Conservation (phyloP, 2,797 vertebrate genomes). For the Lates japonicus region DNA sequence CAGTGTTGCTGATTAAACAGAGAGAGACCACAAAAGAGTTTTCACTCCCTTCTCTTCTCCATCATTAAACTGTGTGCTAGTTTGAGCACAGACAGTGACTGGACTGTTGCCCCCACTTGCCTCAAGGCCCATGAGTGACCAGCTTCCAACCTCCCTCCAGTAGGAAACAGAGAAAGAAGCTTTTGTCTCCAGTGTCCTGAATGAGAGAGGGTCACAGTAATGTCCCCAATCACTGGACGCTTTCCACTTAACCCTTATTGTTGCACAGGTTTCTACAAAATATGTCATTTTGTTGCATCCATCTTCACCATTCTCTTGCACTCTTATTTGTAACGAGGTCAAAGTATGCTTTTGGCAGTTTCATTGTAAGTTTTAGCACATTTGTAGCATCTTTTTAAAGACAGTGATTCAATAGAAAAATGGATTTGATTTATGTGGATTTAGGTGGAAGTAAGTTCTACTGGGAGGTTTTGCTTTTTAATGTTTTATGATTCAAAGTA, state of each 20-base stretch:
- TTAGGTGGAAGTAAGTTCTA: not conserved
- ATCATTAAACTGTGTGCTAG: conserved; percentile 76
- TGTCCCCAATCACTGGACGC: conserved; percentile 47
- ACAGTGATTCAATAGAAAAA: not conserved
- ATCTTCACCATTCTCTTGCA: not conserved
- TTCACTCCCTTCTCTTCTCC: conserved; percentile 34
- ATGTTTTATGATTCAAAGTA: conserved; percentile 7
- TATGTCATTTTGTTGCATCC: conserved; percentile 20
- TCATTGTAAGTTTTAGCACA: conserved; percentile 4
- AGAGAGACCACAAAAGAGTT: conserved; percentile 46
- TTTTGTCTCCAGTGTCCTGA: conserved; percentile 69
- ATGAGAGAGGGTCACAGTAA: conserved; percentile 59
- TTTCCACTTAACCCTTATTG: conserved; percentile 33
- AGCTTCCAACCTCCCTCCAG: conserved; percentile 66
- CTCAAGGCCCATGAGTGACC: too few species aligned
- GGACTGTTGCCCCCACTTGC: too few species aligned
- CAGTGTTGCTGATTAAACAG: conserved; percentile 51
- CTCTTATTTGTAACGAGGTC: conserved; percentile 35
- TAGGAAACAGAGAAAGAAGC: conserved; percentile 62
- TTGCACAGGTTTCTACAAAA: conserved; percentile 33
- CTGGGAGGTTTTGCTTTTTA: not conserved
- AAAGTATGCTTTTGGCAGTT: not conserved
- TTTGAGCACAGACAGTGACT: conserved; percentile 72
- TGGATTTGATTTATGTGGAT: not conserved
- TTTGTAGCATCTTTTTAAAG: not conserved